Evolutionary conservation across 2,797 vertebrate species (phyloP).

Genomic region (Protosalanx chinensis): DNA sequence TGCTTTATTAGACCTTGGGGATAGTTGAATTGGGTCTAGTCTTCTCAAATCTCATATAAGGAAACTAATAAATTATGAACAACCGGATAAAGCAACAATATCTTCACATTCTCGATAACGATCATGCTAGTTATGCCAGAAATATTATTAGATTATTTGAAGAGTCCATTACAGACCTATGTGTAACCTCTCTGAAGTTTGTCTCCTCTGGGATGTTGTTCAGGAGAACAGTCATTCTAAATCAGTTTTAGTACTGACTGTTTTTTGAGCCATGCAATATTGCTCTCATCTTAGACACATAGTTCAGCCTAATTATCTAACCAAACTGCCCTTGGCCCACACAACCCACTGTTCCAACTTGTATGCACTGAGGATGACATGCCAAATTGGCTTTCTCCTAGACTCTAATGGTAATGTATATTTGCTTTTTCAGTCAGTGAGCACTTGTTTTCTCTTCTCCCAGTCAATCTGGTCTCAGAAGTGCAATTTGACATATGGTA

Average conservation of each 20-base stretch:
- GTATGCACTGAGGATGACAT: constrained; percentile 33
- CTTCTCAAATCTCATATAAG: constrained; percentile 35
- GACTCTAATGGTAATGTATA: constrained; percentile 52
- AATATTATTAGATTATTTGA: constrained; percentile 4
- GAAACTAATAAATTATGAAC: constrained; percentile 35
- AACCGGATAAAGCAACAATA: constrained; percentile 9
- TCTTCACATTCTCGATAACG: constrained; percentile 11
- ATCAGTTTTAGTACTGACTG: constrained; percentile 13
- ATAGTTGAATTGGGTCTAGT: constrained; percentile 37
- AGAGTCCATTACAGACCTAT: neutral
- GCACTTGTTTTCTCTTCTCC: constrained; percentile 58
- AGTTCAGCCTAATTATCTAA: constrained; percentile 23
- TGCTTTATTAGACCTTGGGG: constrained; percentile 44
- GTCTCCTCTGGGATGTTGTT: neutral
- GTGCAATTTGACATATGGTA: constrained; percentile 52
- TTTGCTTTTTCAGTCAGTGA: constrained; percentile 57
- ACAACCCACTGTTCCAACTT: constrained; percentile 7
- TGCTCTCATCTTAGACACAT: neutral
- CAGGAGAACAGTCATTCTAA: neutral
- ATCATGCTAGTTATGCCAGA: constrained; percentile 21
- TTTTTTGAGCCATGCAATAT: constrained; percentile 32
- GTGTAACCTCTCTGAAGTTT: constrained; percentile 19
- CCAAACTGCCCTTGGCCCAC: constrained; percentile 48
- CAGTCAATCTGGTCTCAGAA: constrained; percentile 52
- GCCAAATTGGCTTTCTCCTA: constrained; percentile 53